Percentiles rank a stretch among this genome's conserved stretches.
phyloP scores from a whole-genome alignment of 2,797 vertebrate genomes.

The Dryobates pubescens region DNA sequence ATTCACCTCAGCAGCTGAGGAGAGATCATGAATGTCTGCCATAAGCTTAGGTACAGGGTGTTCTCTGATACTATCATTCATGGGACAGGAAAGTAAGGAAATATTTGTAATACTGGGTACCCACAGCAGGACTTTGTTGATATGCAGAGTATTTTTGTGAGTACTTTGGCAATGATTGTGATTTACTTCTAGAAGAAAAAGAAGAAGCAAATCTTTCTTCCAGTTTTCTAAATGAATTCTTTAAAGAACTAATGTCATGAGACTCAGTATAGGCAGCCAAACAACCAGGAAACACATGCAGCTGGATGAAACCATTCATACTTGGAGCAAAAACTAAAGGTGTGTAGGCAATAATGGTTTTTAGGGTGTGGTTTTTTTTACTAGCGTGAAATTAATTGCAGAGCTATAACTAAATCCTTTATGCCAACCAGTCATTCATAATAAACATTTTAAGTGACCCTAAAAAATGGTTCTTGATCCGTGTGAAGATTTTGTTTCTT shows the following conservation, averaged over 20 bases:
- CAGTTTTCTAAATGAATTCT: neutral
- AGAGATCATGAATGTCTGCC: neutral
- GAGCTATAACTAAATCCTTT: neutral
- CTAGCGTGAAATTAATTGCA: neutral
- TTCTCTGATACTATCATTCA: neutral
- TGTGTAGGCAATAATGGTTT: neutral
- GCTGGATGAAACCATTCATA: neutral
- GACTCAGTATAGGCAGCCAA: neutral
- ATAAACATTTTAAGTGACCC: neutral
- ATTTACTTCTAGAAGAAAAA: neutral
- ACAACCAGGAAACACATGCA: neutral
- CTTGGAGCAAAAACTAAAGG: neutral
- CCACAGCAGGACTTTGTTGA: neutral
- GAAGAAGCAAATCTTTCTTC: neutral
- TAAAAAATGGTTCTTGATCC: neutral
- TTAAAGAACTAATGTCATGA: neutral
- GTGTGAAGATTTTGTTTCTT: neutral
- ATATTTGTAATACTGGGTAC: neutral
- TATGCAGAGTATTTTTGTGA: neutral
- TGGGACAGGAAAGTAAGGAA: neutral
- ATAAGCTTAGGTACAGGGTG: neutral
- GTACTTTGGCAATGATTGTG: neutral
- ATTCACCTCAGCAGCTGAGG: neutral
- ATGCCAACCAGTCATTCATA: neutral
- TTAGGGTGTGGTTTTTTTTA: too few relatives aligned